Evolutionary conservation across 2,888 invertebrate species (phyloP).

Genomic region (Amphipoea lucens): DNA sequence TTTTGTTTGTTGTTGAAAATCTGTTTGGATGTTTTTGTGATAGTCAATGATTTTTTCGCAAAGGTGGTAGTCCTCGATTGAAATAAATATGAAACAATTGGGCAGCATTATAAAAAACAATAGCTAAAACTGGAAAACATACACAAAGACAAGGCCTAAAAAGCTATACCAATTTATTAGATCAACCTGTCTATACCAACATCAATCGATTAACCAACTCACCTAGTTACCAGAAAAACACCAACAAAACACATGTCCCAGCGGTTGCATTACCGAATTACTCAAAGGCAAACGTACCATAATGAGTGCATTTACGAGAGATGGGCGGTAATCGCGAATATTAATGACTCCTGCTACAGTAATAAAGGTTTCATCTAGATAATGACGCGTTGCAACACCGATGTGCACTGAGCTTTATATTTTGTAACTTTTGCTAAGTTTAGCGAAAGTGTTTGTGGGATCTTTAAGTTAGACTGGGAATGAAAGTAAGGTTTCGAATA

Average conservation of each 20-base stretch:
- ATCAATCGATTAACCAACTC: neutral
- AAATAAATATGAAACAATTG: neutral
- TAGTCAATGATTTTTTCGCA: too few relatives aligned
- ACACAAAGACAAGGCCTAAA: neutral
- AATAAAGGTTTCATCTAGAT: slow-evolving; percentile 73
- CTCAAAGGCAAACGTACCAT: slow-evolving; percentile 52
- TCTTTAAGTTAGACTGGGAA: slow-evolving; percentile 32
- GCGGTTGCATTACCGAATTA: slow-evolving; percentile 44
- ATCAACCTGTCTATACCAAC: neutral
- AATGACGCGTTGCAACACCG: slow-evolving; percentile 69
- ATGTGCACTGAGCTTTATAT: slow-evolving; percentile 68
- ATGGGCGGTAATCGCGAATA: slow-evolving; percentile 68
- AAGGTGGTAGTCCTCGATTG: neutral
- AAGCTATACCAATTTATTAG: neutral
- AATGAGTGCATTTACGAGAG: slow-evolving; percentile 57
- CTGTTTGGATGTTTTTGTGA: neutral
- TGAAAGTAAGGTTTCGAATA: slow-evolving; percentile 30
- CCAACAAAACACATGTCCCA: slow-evolving; percentile 34
- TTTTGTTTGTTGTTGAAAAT: neutral
- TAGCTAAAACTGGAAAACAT: neutral
- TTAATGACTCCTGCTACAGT: slow-evolving; percentile 70
- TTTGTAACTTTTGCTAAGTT: slow-evolving; percentile 68
- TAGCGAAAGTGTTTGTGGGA: slow-evolving; percentile 62
- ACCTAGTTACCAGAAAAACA: slow-evolving; percentile 29
- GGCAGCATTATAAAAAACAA: neutral